These are phyloP conservation scores for Sialis lutaria DNA, from an alignment of 2,888 invertebrate species.

Conservation along the genomic window DNA sequence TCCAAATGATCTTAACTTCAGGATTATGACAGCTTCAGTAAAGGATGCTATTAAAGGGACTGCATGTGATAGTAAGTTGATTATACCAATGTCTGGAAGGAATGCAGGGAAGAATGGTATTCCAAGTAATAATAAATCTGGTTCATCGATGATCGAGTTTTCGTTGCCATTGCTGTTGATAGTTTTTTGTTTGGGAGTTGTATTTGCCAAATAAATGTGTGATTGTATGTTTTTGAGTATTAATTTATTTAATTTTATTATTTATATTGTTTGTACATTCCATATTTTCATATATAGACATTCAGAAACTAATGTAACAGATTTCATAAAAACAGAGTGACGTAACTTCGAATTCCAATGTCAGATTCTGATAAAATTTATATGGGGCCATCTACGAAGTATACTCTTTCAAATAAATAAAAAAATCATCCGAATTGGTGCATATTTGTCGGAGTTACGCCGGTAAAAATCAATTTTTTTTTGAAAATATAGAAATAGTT, in stretches of 20 bases:
- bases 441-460: too few relatives aligned
- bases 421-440: too few relatives aligned
- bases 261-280: background rate
- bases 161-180: background rate
- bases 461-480: too few relatives aligned
- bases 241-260: background rate
- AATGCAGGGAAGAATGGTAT: background rate
- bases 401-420: too few relatives aligned
- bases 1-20: conserved; percentile 46
- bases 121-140: background rate
- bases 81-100: conserved; percentile 12
- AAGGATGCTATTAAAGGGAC: conserved; percentile 53
- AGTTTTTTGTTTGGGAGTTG: background rate
- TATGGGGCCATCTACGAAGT: too few relatives aligned
- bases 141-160: background rate
- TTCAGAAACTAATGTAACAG: too few relatives aligned
- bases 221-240: background rate
- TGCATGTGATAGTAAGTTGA: conserved; percentile 41
- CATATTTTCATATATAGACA: too few relatives aligned
- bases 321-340: too few relatives aligned
- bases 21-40: conserved; percentile 49
- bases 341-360: too few relatives aligned
- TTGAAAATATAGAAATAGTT: too few relatives aligned
- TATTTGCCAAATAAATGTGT: background rate
- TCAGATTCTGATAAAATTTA: too few relatives aligned